These are phyloP conservation scores for Torymus auratus DNA, from an alignment of 2,888 invertebrate genomes.

Conservation along the genomic window DNA sequence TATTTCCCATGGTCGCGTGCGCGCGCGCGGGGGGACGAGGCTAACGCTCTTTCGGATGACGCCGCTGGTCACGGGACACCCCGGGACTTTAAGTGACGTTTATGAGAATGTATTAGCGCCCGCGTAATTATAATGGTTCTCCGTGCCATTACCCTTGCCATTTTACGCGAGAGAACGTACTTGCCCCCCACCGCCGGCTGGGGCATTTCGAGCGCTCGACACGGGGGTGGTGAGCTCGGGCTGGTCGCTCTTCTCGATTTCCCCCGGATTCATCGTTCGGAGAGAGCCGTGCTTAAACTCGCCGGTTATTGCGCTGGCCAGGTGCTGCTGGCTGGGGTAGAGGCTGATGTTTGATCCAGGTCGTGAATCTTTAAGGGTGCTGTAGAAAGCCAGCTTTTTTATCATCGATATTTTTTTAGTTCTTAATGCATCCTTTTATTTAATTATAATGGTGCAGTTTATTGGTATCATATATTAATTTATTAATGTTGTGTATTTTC, in stretches of 20 bases:
- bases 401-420: no score
- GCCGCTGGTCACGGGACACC: slow-evolving; percentile 51
- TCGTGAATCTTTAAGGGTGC: no score
- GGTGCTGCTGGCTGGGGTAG: no score
- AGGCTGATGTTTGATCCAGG: no score
- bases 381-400: no score
- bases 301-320: no score
- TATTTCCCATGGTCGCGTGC: slow-evolving; percentile 53
- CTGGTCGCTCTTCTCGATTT: slow-evolving; percentile 14
- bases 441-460: no score
- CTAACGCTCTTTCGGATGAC: slow-evolving; percentile 47
- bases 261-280: slow-evolving; percentile 11
- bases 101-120: slow-evolving; percentile 66
- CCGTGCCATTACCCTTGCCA: slow-evolving; percentile 59
- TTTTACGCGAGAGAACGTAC: slow-evolving; percentile 44
- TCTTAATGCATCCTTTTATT: no score
- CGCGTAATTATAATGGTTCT: slow-evolving; percentile 65
- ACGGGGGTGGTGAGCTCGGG: not conserved
- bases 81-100: slow-evolving; percentile 63
- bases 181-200: slow-evolving; percentile 1
- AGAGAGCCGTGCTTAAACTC: not conserved
- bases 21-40: not conserved
- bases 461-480: no score
- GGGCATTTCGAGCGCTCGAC: not conserved
- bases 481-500: no score